A percentile compares a stretch with the other conserved stretches of the same genome.
phyloP scores from a whole-genome alignment of 2,797 vertebrate species.

The Channa striata region DNA sequence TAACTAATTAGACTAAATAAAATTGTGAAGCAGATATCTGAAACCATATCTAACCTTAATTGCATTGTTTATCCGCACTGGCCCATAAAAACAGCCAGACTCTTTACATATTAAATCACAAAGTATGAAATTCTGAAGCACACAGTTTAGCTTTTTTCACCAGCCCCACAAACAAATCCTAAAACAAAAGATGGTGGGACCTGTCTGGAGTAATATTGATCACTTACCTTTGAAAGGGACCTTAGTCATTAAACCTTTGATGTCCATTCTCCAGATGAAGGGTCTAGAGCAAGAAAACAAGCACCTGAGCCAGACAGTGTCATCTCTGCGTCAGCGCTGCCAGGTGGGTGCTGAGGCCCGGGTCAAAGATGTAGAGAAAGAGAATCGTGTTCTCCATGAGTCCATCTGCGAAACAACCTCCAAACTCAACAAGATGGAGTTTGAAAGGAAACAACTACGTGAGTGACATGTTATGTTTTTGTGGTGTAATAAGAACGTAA shows the following conservation, averaged over 20 bases:
- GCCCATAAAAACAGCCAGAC: neutral
- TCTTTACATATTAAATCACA: neutral
- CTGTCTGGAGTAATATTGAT: neutral
- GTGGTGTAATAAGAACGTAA: neutral
- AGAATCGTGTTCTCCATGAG: constrained; percentile 96
- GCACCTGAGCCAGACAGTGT: constrained; percentile 92
- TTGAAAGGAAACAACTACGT: constrained; percentile 94
- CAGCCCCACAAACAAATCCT: no score
- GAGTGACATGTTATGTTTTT: constrained; percentile 32
- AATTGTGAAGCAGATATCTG: constrained; percentile 1
- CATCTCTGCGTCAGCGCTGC: constrained; percentile 92
- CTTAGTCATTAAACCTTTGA: neutral
- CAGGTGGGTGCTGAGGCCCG: constrained; percentile 95
- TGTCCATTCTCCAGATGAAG: constrained; percentile 85
- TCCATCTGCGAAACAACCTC: constrained; percentile 95
- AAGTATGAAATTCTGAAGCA: neutral
- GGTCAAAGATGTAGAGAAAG: constrained; percentile 96
- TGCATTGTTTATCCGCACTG: neutral
- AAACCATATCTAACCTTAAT: neutral
- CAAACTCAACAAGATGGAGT: constrained; percentile 94
- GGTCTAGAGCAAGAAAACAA: constrained; percentile 96
- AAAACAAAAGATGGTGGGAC: neutral
- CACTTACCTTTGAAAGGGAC: neutral
- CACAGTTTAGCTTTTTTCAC: neutral
- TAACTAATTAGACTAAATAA: constrained; percentile 2